A percentile compares a stretch with the other conserved stretches of the same genome.
These are phyloP conservation scores for Rana temporaria DNA, from an alignment of 2,113 vertebrate genomes.

Conservation along the genomic window DNA sequence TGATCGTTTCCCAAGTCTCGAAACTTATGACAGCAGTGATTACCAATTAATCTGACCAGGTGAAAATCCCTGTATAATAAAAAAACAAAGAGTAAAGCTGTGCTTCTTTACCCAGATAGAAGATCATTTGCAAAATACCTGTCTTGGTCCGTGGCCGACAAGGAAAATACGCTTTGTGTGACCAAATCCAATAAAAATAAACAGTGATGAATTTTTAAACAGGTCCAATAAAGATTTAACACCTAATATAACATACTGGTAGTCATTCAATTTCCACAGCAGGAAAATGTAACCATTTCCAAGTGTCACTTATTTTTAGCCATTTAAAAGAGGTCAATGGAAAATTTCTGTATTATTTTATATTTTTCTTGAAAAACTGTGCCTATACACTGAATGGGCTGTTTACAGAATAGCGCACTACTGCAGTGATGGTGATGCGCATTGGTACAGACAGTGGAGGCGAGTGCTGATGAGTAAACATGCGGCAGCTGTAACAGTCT, in stretches of 20 bases:
- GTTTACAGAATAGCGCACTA: too few relatives aligned
- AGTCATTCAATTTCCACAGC: constrained; percentile 34
- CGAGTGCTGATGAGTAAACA: too few relatives aligned
- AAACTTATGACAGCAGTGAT: neutral
- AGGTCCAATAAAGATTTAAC: constrained; percentile 46
- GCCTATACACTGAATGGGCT: too few relatives aligned
- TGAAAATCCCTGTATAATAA: neutral
- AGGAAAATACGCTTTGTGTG: constrained; percentile 1
- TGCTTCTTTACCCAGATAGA: neutral
- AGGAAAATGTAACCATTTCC: constrained; percentile 37
- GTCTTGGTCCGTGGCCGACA: constrained; percentile 2
- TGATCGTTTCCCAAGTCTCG: too few relatives aligned
- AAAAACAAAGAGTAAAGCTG: neutral
- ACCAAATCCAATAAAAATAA: constrained; percentile 41
- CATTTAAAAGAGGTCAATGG: neutral
- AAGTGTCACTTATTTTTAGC: constrained; percentile 36
- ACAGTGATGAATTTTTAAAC: constrained; percentile 17
- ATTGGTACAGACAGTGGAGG: too few relatives aligned
- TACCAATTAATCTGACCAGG: neutral
- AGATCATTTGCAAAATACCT: constrained; percentile 22
- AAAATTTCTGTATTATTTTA: neutral
- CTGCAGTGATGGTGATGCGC: too few relatives aligned
- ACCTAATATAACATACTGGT: constrained; percentile 48
- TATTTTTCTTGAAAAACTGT: neutral
- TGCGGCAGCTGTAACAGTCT: too few relatives aligned